Conservation (phyloP, 1,140 invertebrate species). For the Philaenus spumarius region DNA sequence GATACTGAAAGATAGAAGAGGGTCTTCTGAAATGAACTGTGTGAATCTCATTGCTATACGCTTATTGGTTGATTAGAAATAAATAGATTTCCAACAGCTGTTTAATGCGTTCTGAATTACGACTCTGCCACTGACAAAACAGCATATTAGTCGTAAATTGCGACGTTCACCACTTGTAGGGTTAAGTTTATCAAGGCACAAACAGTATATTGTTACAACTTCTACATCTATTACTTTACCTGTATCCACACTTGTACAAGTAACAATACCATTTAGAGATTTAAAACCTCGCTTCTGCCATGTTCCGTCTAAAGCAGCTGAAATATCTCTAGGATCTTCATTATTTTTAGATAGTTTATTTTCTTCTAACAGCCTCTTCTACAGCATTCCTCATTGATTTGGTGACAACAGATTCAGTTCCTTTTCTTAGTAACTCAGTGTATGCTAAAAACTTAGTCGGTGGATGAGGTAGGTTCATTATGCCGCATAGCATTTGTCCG, state of each 20-base stretch:
- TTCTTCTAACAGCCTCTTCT: slow-evolving; percentile 9
- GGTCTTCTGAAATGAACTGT: no score
- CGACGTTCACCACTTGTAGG: no score
- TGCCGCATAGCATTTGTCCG: background rate
- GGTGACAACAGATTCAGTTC: background rate
- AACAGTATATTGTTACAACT: slow-evolving; percentile 6
- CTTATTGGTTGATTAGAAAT: no score
- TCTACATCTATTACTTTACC: background rate
- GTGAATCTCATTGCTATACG: no score
- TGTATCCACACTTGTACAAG: background rate
- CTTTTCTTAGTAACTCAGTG: background rate
- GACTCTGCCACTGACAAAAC: no score
- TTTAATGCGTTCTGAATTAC: no score
- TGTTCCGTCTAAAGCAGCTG: slow-evolving; percentile 22
- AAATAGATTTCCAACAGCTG: no score
- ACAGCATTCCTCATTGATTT: slow-evolving; percentile 10
- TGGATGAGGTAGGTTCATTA: slow-evolving; percentile 18
- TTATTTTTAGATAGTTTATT: background rate
- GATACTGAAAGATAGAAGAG: no score
- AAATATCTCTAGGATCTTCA: slow-evolving; percentile 9
- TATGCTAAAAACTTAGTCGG: slow-evolving; percentile 14
- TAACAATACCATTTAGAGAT: slow-evolving; percentile 4
- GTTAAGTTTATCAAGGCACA: background rate
- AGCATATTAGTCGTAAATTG: no score
- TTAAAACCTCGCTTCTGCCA: slow-evolving; percentile 16